Percentiles rank a stretch among this genome's conserved stretches.
phyloP scores from a whole-genome alignment of 2,888 invertebrate species.

The Malachius bipustulatus region DNA sequence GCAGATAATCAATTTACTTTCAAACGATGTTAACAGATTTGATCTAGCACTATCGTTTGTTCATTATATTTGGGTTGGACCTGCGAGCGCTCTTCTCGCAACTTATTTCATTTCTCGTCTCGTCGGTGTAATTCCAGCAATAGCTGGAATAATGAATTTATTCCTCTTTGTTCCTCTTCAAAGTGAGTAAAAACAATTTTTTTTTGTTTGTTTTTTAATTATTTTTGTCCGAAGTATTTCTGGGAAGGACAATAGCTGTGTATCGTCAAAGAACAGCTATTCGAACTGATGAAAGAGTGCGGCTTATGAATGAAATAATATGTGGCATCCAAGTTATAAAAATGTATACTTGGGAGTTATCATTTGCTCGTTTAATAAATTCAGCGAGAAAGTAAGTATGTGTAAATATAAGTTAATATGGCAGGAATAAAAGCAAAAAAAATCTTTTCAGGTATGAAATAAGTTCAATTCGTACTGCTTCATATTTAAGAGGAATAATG shows the following conservation, averaged over 20 bases:
- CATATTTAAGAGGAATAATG: conserved; percentile 44
- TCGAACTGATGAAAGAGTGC: conserved; percentile 72
- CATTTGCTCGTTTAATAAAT: conserved; percentile 67
- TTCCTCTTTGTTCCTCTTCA: conserved; percentile 40
- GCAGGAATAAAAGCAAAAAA: not conserved
- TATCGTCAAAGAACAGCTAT: conserved; percentile 64
- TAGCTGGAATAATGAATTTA: conserved; percentile 45
- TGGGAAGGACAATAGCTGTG: conserved; percentile 63
- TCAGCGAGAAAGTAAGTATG: conserved; percentile 43
- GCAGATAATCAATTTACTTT: conserved; percentile 79
- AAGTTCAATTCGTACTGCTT: conserved; percentile 34
- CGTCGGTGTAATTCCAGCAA: conserved; percentile 43
- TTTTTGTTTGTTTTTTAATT: too few species aligned
- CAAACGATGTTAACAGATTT: conserved; percentile 89
- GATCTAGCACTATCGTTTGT: conserved; percentile 70
- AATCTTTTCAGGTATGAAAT: conserved; percentile 40
- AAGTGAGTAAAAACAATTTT: too few species aligned
- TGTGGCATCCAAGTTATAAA: conserved; percentile 86
- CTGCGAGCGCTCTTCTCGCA: conserved; percentile 65
- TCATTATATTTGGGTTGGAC: conserved; percentile 74
- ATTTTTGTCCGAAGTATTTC: conserved; percentile 32
- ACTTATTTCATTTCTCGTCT: conserved; percentile 60
- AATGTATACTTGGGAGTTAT: conserved; percentile 93
- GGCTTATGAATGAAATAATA: conserved; percentile 83
- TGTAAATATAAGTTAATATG: not conserved